Percentiles rank a stretch among this genome's conserved stretches.
Evolutionary conservation across 2,888 invertebrate species (phyloP).

Genomic region (Lumbricus terrestris): DNA sequence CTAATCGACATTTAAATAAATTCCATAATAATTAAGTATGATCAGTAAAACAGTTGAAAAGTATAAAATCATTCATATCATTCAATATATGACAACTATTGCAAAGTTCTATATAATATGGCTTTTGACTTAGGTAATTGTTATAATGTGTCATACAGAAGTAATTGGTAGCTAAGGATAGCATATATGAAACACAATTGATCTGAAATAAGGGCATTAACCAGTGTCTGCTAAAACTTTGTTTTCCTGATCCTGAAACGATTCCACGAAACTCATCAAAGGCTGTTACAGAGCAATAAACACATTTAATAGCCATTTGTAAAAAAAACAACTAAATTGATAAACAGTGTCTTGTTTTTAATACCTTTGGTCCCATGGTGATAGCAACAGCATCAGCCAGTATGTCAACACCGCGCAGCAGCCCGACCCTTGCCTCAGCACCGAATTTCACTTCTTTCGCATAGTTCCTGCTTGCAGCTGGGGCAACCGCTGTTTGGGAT

Average conservation of each 20-base stretch:
- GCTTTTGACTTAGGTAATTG: too few species aligned
- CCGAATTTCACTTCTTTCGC: slow-evolving; percentile 98
- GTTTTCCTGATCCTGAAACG: neutral
- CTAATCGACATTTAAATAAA: neutral
- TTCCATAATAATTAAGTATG: neutral
- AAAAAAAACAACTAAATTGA: neutral
- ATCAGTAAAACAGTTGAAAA: neutral
- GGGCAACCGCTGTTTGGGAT: neutral
- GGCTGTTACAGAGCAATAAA: neutral
- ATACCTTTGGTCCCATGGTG: slow-evolving; percentile 98
- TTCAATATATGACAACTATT: neutral
- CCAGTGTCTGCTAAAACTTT: neutral
- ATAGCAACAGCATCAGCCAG: slow-evolving; percentile 98
- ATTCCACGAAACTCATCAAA: neutral
- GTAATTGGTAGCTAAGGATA: too few species aligned
- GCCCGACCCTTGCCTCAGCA: slow-evolving; percentile 90
- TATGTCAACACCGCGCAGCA: slow-evolving; percentile 96
- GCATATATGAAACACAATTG: too few species aligned
- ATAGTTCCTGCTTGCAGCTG: slow-evolving; percentile 43
- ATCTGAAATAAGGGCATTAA: neutral
- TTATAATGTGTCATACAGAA: too few species aligned
- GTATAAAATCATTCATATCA: neutral
- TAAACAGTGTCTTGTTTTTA: slow-evolving; percentile 8
- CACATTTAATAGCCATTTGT: neutral
- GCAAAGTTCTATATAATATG: too few species aligned